A percentile compares a stretch with the other conserved stretches of the same genome.
These are phyloP conservation scores for Sebastes jordani DNA, from an alignment of 2,797 vertebrate genomes.

Conservation along the genomic window DNA sequence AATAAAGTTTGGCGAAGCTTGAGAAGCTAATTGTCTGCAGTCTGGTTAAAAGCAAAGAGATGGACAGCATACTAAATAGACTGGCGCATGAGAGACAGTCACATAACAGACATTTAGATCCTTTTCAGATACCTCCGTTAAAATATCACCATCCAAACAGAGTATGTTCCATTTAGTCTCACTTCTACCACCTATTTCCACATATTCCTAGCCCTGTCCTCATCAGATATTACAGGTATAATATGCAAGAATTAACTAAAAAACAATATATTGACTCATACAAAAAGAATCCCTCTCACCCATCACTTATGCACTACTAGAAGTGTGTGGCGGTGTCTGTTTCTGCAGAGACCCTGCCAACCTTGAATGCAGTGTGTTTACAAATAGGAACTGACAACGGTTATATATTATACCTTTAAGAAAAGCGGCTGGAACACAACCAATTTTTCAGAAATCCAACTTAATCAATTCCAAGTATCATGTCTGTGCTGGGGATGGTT, in stretches of 20 bases:
- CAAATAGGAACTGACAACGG: too few species aligned
- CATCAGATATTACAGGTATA: background rate
- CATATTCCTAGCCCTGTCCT: constrained; percentile 7
- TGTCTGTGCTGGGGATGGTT: background rate
- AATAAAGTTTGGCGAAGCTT: constrained; percentile 74
- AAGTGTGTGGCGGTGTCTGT: too few species aligned
- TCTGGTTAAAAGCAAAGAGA: constrained; percentile 52
- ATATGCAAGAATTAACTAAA: background rate
- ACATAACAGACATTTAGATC: background rate
- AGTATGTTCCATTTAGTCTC: constrained; percentile 13
- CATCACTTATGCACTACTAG: too few species aligned
- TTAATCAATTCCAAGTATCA: background rate
- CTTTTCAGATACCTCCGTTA: background rate
- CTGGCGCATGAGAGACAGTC: background rate
- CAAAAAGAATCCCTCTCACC: too few species aligned
- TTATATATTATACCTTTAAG: too few species aligned
- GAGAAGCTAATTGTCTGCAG: constrained; percentile 68
- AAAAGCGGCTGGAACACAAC: background rate
- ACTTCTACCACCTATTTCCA: constrained; percentile 17
- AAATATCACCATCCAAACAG: background rate
- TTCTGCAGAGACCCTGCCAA: too few species aligned
- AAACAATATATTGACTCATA: background rate
- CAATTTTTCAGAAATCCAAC: background rate
- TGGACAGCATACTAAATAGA: constrained; percentile 58
- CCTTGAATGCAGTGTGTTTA: too few species aligned